phyloP scores from a whole-genome alignment of 2,113 vertebrate genomes.

The Origma solitaria region DNA sequence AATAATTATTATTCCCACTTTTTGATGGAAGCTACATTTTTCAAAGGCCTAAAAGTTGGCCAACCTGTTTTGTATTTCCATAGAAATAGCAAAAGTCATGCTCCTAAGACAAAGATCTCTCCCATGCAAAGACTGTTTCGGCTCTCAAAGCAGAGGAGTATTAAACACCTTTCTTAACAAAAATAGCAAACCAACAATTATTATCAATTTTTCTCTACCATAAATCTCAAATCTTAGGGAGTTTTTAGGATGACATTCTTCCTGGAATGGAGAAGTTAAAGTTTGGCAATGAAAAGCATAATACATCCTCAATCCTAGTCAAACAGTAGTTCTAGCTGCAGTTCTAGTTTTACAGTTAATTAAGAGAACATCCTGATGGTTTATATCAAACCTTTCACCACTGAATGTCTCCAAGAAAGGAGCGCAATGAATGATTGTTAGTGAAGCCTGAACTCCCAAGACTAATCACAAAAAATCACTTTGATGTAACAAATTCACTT shows the following conservation, averaged over 20 bases:
- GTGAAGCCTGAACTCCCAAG: background rate
- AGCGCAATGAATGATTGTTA: background rate
- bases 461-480: background rate
- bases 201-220: background rate
- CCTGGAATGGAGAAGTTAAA: background rate
- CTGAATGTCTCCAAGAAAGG: background rate
- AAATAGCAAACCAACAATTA: background rate
- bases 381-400: background rate
- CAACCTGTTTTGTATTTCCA: background rate
- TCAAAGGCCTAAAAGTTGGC: background rate
- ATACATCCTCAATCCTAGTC: background rate
- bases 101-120: background rate
- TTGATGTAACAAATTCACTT: background rate
- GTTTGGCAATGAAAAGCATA: background rate
- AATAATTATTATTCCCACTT: background rate
- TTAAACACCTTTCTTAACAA: background rate
- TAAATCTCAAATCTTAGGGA: background rate
- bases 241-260: background rate
- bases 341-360: background rate
- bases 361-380: background rate
- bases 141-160: background rate
- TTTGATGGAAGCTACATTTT: background rate
- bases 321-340: background rate
- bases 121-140: background rate
- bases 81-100: background rate